Conservation (phyloP, 2,113 vertebrate species). For the Dunckerocampus dactyliophorus region DNA sequence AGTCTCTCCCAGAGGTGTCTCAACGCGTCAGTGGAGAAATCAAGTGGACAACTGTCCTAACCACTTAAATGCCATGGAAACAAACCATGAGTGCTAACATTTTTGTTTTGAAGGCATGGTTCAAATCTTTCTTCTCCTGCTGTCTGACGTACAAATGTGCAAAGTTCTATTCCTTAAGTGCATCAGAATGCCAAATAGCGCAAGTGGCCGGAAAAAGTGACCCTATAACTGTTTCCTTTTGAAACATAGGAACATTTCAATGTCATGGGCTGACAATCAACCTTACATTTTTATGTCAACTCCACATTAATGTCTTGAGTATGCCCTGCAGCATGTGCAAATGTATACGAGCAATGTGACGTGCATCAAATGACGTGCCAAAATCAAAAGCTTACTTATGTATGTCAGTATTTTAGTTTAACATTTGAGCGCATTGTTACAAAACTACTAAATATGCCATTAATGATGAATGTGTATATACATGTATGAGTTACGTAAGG, state of each 20-base stretch:
- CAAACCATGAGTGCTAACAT: slow-evolving; percentile 5
- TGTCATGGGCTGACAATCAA: background rate
- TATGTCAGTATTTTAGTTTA: slow-evolving; percentile 11
- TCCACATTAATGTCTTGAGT: background rate
- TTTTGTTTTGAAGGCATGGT: slow-evolving; percentile 1
- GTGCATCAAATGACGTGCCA: background rate
- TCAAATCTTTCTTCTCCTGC: background rate
- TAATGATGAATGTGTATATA: slow-evolving; percentile 4
- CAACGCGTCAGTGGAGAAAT: slow-evolving; percentile 9
- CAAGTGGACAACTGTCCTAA: background rate
- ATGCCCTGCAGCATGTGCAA: background rate
- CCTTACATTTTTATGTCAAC: background rate
- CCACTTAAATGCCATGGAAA: slow-evolving; percentile 4
- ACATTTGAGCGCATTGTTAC: slow-evolving; percentile 5
- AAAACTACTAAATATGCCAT: slow-evolving; percentile 16
- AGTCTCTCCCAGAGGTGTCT: slow-evolving; percentile 12
- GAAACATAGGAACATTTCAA: background rate
- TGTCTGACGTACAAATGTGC: background rate
- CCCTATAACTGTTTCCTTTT: background rate
- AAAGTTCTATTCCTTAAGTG: background rate
- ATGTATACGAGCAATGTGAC: background rate
- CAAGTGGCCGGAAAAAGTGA: background rate
- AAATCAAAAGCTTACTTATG: slow-evolving; percentile 9
- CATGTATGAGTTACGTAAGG: slow-evolving; percentile 18
- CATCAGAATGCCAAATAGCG: background rate